Conservation (phyloP, 2,797 vertebrate genomes). For the Pteropus rufus region DNA sequence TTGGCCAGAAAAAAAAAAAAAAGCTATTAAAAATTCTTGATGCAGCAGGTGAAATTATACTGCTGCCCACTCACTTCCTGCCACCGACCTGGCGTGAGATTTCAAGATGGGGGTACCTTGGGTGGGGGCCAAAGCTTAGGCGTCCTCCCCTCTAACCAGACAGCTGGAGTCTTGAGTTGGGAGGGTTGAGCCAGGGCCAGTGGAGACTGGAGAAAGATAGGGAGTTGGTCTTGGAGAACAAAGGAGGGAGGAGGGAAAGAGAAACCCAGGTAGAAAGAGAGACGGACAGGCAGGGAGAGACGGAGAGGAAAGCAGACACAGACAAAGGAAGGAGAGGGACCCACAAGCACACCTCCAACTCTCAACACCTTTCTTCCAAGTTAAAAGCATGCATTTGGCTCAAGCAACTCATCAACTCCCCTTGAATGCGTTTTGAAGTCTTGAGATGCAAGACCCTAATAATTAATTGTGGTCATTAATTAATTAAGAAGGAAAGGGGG, state of each 20-base stretch:
- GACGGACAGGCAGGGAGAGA: background rate
- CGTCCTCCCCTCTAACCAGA: fast-evolving
- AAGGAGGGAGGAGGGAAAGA: background rate
- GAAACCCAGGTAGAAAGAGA: background rate
- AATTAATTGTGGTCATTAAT: conserved; percentile 73
- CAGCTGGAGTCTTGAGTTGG: background rate
- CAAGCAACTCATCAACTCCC: background rate
- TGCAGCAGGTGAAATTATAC: conserved; percentile 78
- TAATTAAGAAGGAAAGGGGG: conserved; percentile 68
- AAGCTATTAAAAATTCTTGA: conserved; percentile 87
- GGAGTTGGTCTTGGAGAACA: background rate
- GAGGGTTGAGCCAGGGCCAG: background rate
- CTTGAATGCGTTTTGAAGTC: background rate
- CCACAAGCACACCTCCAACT: background rate
- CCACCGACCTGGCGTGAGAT: fast-evolving
- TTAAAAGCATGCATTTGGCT: conserved; percentile 13
- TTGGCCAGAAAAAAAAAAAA: conserved; percentile 78
- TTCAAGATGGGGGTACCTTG: background rate
- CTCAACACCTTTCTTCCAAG: background rate
- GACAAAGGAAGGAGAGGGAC: background rate
- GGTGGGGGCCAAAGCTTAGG: fast-evolving
- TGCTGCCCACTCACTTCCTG: fast-evolving
- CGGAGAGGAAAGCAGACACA: background rate
- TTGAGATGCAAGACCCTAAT: conserved; percentile 49
- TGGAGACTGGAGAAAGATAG: background rate